Evolutionary conservation across 2,113 vertebrate genomes (phyloP).

Genomic region (Holacanthus passer): DNA sequence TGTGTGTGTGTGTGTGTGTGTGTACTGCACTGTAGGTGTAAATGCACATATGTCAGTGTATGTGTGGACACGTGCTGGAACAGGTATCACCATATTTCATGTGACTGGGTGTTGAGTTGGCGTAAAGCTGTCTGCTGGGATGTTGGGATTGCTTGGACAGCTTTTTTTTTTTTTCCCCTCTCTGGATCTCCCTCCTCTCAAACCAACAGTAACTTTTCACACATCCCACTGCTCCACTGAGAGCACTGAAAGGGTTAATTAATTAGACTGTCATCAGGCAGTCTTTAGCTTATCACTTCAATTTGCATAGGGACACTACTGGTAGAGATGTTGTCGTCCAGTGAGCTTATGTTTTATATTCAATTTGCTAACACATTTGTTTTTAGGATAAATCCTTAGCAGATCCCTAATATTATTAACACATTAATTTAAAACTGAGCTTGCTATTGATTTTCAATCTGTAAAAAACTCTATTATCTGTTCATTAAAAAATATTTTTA

Average conservation of each 20-base stretch:
- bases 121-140: constrained; percentile 56
- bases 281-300: constrained; percentile 80
- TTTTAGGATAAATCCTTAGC: background rate
- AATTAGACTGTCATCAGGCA: constrained; percentile 84
- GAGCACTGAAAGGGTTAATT: constrained; percentile 81
- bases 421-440: background rate
- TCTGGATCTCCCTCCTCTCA: constrained; percentile 38
- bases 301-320: constrained; percentile 50
- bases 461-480: background rate
- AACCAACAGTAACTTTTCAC: constrained; percentile 75
- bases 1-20: constrained; percentile 18
- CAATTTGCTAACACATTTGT: too few species aligned
- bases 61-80: constrained; percentile 38
- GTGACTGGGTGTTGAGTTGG: constrained; percentile 57
- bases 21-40: constrained; percentile 13
- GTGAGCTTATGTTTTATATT: constrained; percentile 8
- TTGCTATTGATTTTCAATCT: background rate
- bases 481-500: background rate
- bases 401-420: background rate
- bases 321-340: constrained; percentile 30
- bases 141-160: constrained; percentile 52
- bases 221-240: constrained; percentile 71
- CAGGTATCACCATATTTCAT: constrained; percentile 38
- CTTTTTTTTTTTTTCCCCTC: constrained; percentile 41
- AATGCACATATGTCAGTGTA: constrained; percentile 41